Evolutionary conservation across 2,888 invertebrate species (phyloP), one percentile per base, ranked within the genome.

Genomic region (Clanis bilineata): DNA sequence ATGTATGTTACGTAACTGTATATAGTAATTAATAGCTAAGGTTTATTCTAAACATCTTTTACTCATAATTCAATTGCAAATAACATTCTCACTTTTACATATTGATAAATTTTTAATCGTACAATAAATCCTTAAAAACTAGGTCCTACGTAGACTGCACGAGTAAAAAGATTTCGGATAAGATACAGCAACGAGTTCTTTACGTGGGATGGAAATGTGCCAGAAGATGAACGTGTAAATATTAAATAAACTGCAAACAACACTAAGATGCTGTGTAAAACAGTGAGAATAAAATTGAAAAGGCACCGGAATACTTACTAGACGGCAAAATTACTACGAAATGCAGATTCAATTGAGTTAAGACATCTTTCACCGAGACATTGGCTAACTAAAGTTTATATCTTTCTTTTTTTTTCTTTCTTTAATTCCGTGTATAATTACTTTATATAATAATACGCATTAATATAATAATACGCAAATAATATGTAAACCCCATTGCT

Each of bases 181-280:
- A 51, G 32, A 51, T 51, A 51, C 51, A 7, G 28, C 15, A 10
- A 15, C 9, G 45, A 23, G 36, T n/a, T 32, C 51, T 51, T 32
- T 32, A 45, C 28, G 47, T 32, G 51, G 4, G 28, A 51, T 51
- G 51, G 51, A 51, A 51, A 51, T 51, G 51, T 51, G 51, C 51
- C 51, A 51, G 32, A 51, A 51, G 51, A 32, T 32, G 28, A 51
- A 51, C 51, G 18, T 51, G 18, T 51, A 51, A 51, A 51, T 51
- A 51, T 32, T 3, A 51, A 32, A 51, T 32, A 32, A 4, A 32
- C 28, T 32, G 51, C 32, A 51, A 51, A 51, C n/a, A 9, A 32
- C 28, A 32, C 51, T 28, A 18, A 51, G 28, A 51, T 28, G 25
- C 7, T 32, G 51, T 18, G 28, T 51, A 15, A 32, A 51, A 51